These are phyloP conservation scores for Vanessa cardui DNA, from an alignment of 2,888 invertebrate species.

Conservation along the genomic window DNA sequence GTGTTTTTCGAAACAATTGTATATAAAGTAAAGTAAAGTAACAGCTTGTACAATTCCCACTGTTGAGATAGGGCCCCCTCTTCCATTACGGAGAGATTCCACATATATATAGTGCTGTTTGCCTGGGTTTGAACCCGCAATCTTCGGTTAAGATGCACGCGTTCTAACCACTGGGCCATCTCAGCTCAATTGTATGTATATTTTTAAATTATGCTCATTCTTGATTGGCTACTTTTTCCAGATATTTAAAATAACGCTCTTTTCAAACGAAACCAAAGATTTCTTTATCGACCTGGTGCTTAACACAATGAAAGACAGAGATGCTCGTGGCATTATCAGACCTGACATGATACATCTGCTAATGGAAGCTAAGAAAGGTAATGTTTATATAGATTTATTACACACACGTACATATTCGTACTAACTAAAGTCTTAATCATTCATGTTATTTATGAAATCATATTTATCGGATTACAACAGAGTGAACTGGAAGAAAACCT, in stretches of 20 bases:
- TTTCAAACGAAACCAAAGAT: conserved; percentile 39
- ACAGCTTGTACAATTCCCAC: too few species aligned
- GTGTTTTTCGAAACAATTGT: too few species aligned
- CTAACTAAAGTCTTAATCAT: background rate
- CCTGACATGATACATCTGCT: conserved; percentile 79
- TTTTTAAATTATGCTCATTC: background rate
- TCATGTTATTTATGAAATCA: background rate
- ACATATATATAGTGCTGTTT: too few species aligned
- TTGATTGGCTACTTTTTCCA: conserved; percentile 31
- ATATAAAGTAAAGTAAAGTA: too few species aligned
- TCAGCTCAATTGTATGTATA: background rate
- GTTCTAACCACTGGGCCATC: too few species aligned
- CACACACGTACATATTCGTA: background rate
- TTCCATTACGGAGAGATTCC: too few species aligned
- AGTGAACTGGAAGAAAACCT: background rate
- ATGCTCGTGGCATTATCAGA: conserved; percentile 59
- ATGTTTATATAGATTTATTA: background rate
- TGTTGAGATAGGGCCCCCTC: too few species aligned
- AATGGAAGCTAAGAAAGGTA: conserved; percentile 73
- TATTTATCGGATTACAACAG: background rate
- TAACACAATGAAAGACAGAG: conserved; percentile 63
- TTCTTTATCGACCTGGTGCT: conserved; percentile 66
- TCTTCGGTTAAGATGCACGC: too few species aligned
- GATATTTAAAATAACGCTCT: conserved; percentile 47
- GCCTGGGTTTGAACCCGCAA: too few species aligned